phyloP scores from a whole-genome alignment of 2,113 vertebrate genomes.

The Gambusia holbrooki region DNA sequence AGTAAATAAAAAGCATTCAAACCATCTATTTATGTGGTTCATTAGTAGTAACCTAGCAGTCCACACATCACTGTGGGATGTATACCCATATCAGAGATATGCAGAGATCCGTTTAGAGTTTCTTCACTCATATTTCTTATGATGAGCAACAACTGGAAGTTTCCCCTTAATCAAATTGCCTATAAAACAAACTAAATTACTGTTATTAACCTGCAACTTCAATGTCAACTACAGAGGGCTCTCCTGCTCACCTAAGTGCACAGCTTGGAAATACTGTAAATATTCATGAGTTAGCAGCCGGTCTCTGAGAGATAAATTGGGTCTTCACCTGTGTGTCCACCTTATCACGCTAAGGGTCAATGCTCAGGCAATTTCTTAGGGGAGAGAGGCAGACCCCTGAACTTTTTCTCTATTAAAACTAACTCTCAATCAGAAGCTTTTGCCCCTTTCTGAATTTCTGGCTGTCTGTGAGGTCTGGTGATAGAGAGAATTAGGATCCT shows the following conservation, averaged over 20 bases:
- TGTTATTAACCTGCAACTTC: constrained; percentile 56
- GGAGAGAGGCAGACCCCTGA: constrained; percentile 9
- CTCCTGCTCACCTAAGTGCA: constrained; percentile 46
- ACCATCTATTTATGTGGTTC: too few relatives aligned
- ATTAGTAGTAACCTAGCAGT: too few relatives aligned
- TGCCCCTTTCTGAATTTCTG: constrained; percentile 29
- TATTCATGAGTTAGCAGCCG: constrained; percentile 63
- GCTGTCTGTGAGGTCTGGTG: constrained; percentile 35
- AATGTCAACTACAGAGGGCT: constrained; percentile 44
- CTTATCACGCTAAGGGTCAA: constrained; percentile 56
- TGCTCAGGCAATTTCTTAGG: constrained; percentile 43
- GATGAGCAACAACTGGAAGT: constrained; percentile 17
- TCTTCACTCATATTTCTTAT: constrained; percentile 9
- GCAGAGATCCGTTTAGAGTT: constrained; percentile 5
- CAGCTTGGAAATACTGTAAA: constrained; percentile 43
- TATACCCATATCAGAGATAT: constrained; percentile 15
- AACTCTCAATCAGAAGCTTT: constrained; percentile 32
- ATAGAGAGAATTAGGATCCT: constrained; percentile 10
- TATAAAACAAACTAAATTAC: constrained; percentile 23
- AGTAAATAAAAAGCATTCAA: too few relatives aligned
- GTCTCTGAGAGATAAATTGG: constrained; percentile 47
- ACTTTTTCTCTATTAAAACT: constrained; percentile 19
- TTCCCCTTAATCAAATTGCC: constrained; percentile 34
- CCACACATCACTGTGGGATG: neutral
- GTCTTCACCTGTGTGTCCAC: constrained; percentile 37